A percentile compares a stretch with the other conserved stretches of the same genome.
Conservation (phyloP, 2,113 vertebrate genomes). For the Propithecus coquereli region DNA sequence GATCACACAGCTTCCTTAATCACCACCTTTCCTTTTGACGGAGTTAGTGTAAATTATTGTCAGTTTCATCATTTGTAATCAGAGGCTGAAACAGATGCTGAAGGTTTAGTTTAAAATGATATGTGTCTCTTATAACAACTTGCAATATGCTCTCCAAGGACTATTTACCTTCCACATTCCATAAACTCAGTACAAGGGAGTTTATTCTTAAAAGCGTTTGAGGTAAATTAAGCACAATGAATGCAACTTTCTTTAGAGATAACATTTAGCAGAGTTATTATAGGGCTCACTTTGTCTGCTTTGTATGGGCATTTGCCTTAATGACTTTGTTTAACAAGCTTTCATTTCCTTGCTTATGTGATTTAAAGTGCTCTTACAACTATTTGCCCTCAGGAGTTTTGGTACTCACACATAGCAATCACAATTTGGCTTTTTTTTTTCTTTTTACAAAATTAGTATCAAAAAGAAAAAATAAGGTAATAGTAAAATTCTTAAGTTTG, state of each 20-base stretch:
- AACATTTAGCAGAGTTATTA: conserved; percentile 42
- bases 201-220: conserved; percentile 42
- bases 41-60: conserved; percentile 53
- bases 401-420: background rate
- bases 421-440: background rate
- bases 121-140: conserved; percentile 58
- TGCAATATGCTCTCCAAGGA: conserved; percentile 65
- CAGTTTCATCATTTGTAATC: conserved; percentile 63
- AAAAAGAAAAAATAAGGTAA: background rate
- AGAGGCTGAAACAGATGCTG: conserved; percentile 73
- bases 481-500: background rate
- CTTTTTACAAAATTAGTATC: background rate
- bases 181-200: conserved; percentile 16
- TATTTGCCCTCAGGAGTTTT: background rate
- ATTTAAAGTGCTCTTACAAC: background rate
- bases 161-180: conserved; percentile 52
- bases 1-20: conserved; percentile 56
- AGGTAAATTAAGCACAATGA: conserved; percentile 55
- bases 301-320: conserved; percentile 42
- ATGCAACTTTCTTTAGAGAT: conserved; percentile 23
- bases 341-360: conserved; percentile 25
- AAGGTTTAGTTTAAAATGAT: conserved; percentile 68
- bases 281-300: background rate
- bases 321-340: conserved; percentile 45
- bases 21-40: conserved; percentile 49